phyloP scores from a whole-genome alignment of 2,797 vertebrate species.

The Cottoperca gobio region DNA sequence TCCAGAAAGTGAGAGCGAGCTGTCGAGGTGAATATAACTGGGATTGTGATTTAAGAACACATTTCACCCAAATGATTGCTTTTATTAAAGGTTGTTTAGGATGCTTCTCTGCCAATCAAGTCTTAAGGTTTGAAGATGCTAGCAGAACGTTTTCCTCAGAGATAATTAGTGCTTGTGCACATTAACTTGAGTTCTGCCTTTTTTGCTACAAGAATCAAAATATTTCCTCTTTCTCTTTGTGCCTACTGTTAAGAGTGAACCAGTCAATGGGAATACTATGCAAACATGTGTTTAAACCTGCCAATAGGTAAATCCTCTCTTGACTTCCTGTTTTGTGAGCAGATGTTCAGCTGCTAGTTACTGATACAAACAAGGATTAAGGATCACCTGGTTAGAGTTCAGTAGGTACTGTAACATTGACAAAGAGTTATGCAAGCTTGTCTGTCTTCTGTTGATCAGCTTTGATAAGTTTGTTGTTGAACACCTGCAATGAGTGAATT shows the following conservation, averaged over 20 bases:
- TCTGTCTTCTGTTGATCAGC: not conserved
- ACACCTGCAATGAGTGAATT: conserved; percentile 3
- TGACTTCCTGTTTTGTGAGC: not conserved
- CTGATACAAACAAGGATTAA: not conserved
- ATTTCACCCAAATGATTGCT: not conserved
- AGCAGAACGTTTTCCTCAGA: not conserved
- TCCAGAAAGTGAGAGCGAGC: not conserved
- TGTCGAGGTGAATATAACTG: not conserved
- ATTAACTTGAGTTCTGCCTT: not conserved
- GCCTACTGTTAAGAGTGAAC: not conserved
- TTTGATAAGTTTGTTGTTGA: not conserved
- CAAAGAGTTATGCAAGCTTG: not conserved
- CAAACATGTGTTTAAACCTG: not conserved
- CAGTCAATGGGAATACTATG: not conserved
- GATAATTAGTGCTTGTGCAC: not conserved
- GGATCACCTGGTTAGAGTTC: not conserved
- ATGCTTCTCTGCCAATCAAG: not conserved
- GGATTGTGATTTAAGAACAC: not conserved
- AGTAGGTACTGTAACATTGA: not conserved
- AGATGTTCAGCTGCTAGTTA: conserved; percentile 3
- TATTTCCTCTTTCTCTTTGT: not conserved
- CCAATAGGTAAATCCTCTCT: not conserved
- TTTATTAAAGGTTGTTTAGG: not conserved
- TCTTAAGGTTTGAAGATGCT: not conserved
- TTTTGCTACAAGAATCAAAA: not conserved